These are phyloP conservation scores for Carcinoscorpius rotundicauda DNA, from an alignment of 1,140 invertebrate species.

Conservation along the genomic window DNA sequence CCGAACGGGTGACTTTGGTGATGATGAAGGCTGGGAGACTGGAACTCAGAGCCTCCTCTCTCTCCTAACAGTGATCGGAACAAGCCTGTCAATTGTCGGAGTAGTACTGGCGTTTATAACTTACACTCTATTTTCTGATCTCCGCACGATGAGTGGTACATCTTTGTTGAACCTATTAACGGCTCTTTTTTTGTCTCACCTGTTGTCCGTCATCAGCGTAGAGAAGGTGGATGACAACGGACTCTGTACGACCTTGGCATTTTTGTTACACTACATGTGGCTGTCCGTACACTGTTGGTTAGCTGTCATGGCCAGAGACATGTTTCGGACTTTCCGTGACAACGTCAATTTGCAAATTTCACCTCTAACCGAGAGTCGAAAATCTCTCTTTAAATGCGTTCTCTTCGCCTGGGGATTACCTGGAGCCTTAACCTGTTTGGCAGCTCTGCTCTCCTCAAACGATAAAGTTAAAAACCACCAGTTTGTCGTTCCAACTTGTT, in stretches of 20 bases:
- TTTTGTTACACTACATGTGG: conserved; percentile 48
- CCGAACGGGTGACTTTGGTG: too few species aligned
- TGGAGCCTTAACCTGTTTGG: conserved; percentile 11
- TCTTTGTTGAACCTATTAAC: conserved; percentile 52
- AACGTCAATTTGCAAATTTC: conserved; percentile 29
- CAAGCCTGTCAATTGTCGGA: conserved; percentile 49
- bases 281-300: conserved; percentile 48
- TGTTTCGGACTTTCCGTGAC: conserved; percentile 23
- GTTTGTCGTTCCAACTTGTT: not conserved
- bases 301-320: conserved; percentile 46
- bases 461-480: not conserved
- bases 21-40: not conserved
- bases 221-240: conserved; percentile 48
- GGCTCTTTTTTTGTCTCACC: conserved; percentile 50
- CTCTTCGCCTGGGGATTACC: conserved; percentile 1
- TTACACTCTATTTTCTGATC: conserved; percentile 53
- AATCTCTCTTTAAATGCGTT: not conserved
- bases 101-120: conserved; percentile 55
- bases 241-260: conserved; percentile 45
- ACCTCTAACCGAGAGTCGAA: not conserved
- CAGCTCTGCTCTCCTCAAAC: conserved; percentile 2
- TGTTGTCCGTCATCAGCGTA: conserved; percentile 52
- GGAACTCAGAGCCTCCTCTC: conserved; percentile 19
- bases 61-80: conserved; percentile 49
- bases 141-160: conserved; percentile 48